phyloP scores from a whole-genome alignment of 1,140 invertebrate species.

The Aphis craccivora region DNA sequence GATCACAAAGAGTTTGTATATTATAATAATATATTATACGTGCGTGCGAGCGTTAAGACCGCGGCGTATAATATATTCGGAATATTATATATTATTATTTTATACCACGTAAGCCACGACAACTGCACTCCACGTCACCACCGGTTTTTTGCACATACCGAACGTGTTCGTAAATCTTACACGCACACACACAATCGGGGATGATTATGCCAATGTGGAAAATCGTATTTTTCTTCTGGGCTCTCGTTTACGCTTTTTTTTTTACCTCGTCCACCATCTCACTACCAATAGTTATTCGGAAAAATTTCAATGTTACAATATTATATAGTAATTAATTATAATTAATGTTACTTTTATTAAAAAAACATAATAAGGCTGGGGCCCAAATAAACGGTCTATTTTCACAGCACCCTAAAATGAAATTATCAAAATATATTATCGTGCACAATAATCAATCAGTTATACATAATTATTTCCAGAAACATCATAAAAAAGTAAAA shows the following conservation, averaged over 20 bases:
- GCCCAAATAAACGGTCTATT: too few species aligned
- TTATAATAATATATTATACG: not conserved
- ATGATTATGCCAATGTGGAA: not conserved
- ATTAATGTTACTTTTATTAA: too few species aligned
- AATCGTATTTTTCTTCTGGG: not conserved
- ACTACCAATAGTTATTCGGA: too few species aligned
- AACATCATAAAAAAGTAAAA: not conserved
- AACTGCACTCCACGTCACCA: not conserved
- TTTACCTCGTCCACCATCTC: too few species aligned
- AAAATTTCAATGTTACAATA: too few species aligned
- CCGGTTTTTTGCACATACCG: not conserved
- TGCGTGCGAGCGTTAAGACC: not conserved
- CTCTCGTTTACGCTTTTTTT: too few species aligned
- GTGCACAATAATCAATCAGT: not conserved
- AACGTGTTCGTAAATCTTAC: not conserved
- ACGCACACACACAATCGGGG: not conserved
- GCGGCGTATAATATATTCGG: not conserved
- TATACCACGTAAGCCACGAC: not conserved
- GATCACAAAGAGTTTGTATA: slow-evolving; percentile 4
- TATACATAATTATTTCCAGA: not conserved
- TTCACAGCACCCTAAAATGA: not conserved
- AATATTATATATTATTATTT: not conserved
- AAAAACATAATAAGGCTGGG: too few species aligned
- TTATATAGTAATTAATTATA: too few species aligned
- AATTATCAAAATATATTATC: not conserved